These are phyloP conservation scores for Phymastichus coffea DNA, from an alignment of 1,140 invertebrate genomes.

Conservation along the genomic window DNA sequence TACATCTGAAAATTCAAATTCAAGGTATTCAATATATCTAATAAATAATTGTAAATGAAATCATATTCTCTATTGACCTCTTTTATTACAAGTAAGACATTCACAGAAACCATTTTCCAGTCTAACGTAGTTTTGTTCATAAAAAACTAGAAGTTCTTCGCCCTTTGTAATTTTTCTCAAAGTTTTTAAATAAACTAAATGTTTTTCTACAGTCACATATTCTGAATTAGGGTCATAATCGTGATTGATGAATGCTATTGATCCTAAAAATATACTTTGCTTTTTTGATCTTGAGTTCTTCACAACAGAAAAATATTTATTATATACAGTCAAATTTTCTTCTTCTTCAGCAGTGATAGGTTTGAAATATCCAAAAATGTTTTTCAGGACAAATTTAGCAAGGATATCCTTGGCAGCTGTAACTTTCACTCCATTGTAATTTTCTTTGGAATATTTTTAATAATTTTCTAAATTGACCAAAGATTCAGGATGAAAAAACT, in stretches of 20 bases:
- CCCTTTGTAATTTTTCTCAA: not conserved
- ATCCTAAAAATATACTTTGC: not conserved
- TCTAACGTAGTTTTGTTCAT: not conserved
- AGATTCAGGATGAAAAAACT: too few relatives aligned
- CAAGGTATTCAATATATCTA: too few relatives aligned
- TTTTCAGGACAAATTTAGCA: not conserved
- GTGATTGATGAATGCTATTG: not conserved
- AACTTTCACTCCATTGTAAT: not conserved
- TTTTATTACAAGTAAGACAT: not conserved
- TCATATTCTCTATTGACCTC: too few relatives aligned
- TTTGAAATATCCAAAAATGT: not conserved
- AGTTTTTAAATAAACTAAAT: not conserved
- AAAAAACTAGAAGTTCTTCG: not conserved
- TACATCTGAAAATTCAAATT: too few relatives aligned
- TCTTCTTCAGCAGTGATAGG: not conserved
- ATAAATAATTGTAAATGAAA: too few relatives aligned
- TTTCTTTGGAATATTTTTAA: not conserved
- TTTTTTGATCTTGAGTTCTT: not conserved
- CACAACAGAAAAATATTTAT: not conserved
- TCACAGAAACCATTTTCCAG: not conserved
- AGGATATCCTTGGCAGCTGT: not conserved
- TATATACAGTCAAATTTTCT: not conserved
- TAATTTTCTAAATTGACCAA: too few relatives aligned
- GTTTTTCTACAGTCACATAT: not conserved
- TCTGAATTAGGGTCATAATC: not conserved